phyloP scores from a whole-genome alignment of 2,113 vertebrate species.

The Prochilodus magdalenae region DNA sequence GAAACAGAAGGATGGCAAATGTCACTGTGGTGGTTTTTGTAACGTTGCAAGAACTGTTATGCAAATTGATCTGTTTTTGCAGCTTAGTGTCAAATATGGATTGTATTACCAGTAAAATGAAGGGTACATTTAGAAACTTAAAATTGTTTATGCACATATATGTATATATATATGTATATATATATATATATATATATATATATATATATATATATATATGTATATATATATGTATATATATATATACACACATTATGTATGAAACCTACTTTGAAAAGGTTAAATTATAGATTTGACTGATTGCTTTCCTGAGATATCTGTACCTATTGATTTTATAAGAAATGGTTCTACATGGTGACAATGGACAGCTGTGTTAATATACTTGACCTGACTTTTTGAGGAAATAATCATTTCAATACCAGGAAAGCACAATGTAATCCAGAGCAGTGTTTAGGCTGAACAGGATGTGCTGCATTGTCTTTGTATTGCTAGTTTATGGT shows the following conservation, averaged over 20 bases:
- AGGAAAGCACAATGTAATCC: slow-evolving; percentile 10
- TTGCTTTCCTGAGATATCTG: slow-evolving; percentile 21
- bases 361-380: slow-evolving; percentile 30
- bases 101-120: too few species aligned
- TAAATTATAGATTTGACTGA: slow-evolving; percentile 47
- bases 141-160: too few species aligned
- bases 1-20: too few species aligned
- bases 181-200: too few species aligned
- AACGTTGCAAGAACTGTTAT: too few species aligned
- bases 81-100: too few species aligned
- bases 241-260: slow-evolving; percentile 19
- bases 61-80: too few species aligned
- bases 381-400: slow-evolving; percentile 37
- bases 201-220: too few species aligned
- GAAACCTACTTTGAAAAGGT: slow-evolving; percentile 43
- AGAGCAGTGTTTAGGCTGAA: neutral
- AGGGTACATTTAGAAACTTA: too few species aligned
- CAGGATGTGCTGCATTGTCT: neutral
- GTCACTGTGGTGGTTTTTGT: too few species aligned
- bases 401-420: slow-evolving; percentile 17
- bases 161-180: too few species aligned
- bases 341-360: slow-evolving; percentile 40
- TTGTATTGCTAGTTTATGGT: slow-evolving; percentile 12
- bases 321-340: slow-evolving; percentile 27
- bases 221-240: too few species aligned